Evolutionary conservation across 1,140 invertebrate species (phyloP).

Genomic region (Choristoneura fumiferana): DNA sequence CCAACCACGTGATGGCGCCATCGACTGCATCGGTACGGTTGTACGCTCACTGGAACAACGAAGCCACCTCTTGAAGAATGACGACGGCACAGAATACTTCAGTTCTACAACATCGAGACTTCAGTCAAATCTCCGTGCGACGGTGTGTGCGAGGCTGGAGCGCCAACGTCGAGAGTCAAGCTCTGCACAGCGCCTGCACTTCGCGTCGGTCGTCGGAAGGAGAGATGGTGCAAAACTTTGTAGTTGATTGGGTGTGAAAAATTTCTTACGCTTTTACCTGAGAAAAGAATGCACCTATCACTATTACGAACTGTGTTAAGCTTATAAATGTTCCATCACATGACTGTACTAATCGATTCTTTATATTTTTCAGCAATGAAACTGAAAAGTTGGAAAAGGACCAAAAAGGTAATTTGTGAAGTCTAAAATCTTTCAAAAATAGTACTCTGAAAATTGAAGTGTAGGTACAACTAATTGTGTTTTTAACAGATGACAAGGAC

Average conservation of each 20-base stretch:
- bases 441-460: too few relatives aligned
- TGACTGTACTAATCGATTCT: conserved; percentile 18
- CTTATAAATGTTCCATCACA: neutral
- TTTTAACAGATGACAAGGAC: conserved; percentile 58
- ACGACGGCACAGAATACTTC: conserved; percentile 27
- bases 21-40: neutral
- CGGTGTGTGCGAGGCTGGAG: neutral
- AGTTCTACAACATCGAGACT: neutral
- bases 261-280: conserved; percentile 25
- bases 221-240: conserved; percentile 78
- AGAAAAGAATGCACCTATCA: neutral
- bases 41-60: too few relatives aligned
- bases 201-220: conserved; percentile 21
- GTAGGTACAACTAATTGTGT: conserved; percentile 18
- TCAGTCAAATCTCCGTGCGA: neutral
- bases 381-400: conserved; percentile 59
- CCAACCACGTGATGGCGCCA: conserved; percentile 29
- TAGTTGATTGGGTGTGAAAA: conserved; percentile 60
- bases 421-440: too few relatives aligned
- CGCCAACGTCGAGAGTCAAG: conserved; percentile 26
- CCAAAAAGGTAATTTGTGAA: conserved; percentile 55
- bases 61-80: neutral
- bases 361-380: conserved; percentile 67
- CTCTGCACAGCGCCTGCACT: neutral
- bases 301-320: neutral